These are phyloP conservation scores for Drosophila cracens DNA, from an alignment of 2,888 invertebrate genomes.

Conservation along the genomic window DNA sequence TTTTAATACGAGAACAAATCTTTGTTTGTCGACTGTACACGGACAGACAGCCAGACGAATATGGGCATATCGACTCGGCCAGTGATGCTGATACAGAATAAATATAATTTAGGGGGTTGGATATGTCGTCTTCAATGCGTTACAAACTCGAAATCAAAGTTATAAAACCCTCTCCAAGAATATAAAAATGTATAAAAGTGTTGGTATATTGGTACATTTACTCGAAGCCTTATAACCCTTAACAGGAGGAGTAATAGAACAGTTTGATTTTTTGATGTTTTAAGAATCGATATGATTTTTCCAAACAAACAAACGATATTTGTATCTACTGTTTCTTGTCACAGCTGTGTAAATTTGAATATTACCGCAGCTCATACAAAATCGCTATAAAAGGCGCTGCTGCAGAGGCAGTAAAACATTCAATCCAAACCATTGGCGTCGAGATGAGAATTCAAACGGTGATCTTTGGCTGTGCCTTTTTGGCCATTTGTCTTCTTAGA, in stretches of 20 bases:
- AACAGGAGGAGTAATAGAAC: not conserved
- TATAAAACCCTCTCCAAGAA: not conserved
- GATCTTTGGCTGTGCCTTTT: constrained; percentile 12
- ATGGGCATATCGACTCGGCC: not conserved
- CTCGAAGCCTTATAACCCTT: not conserved
- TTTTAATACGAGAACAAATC: not conserved
- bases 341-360: constrained; percentile 1
- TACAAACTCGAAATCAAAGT: not conserved
- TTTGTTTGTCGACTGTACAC: not conserved
- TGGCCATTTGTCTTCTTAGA: constrained; percentile 15
- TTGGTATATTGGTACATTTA: not conserved
- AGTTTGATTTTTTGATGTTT: not conserved
- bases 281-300: not conserved
- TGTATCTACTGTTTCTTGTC: not conserved
- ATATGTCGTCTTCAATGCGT: not conserved
- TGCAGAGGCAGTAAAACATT: not conserved
- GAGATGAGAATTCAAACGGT: constrained; percentile 25
- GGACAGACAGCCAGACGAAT: not conserved
- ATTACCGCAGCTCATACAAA: not conserved
- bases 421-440: not conserved
- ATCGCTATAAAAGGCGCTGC: constrained; percentile 10
- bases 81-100: not conserved
- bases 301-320: not conserved
- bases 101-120: not conserved
- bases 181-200: not conserved